Percentiles rank a stretch among this genome's conserved stretches.
Conservation (phyloP, 2,113 vertebrate genomes). For the Casuarius casuarius region DNA sequence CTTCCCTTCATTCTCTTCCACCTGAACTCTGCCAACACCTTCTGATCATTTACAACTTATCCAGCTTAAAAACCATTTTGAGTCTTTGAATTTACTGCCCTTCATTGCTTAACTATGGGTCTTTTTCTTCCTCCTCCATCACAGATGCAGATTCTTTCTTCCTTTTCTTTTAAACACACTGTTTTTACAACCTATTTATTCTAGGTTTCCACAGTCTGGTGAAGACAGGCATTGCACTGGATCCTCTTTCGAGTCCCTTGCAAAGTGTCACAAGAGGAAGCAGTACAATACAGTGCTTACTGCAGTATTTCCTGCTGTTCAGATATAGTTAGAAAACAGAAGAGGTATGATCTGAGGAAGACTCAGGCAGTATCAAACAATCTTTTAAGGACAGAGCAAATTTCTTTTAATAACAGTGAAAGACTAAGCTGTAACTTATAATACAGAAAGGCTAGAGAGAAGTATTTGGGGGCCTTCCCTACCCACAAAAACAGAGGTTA, state of each 20-base stretch:
- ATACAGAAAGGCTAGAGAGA: neutral
- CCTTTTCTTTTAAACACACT: neutral
- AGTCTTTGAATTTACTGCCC: neutral
- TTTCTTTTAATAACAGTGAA: neutral
- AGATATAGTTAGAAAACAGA: neutral
- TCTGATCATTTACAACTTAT: neutral
- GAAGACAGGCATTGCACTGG: neutral
- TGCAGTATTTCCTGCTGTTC: neutral
- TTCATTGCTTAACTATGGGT: neutral
- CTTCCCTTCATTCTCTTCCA: neutral
- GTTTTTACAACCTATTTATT: neutral
- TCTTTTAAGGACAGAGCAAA: neutral
- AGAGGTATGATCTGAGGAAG: neutral
- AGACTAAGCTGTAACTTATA: neutral
- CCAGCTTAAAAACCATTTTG: neutral
- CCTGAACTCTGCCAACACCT: neutral
- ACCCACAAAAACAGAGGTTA: neutral
- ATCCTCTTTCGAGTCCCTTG: neutral
- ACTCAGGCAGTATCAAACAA: neutral
- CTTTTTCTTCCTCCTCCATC: neutral
- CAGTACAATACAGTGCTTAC: neutral
- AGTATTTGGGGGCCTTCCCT: neutral
- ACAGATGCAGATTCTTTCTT: neutral
- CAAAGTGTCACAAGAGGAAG: neutral
- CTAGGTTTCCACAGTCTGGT: neutral